Base-by-base conservation (phyloP, 2,113 vertebrate genomes). In the Urocolius indicus region DNA sequence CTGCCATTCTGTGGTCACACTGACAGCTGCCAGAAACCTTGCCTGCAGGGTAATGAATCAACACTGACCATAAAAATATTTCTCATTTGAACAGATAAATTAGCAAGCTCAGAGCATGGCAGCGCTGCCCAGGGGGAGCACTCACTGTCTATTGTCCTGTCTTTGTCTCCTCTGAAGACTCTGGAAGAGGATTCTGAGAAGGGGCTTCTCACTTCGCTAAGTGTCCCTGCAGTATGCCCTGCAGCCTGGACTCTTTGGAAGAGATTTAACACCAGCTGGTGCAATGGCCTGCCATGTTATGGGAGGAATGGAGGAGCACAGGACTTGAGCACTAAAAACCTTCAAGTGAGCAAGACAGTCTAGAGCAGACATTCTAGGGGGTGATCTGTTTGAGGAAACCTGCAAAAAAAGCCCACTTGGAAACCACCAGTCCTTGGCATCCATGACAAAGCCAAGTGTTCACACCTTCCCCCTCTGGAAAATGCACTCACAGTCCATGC, bases 321-420 rank as follows among this genome's bases (percentile, higher is more conserved):
- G 34, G 34, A 22, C 36, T n/a, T 41, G 27, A 26, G 54, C n/a
- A 2, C 17, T 36, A 74, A 72, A 79, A 32, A 36, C 51, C 29
- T 20, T 43, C 2, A 0, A 69, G 61, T 0, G 0, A 86, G 46
- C 19, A 52, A 46, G 51, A 30, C 49, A 65, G 22, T 4, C 46
- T 11, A 14, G 5, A 68, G 48, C 21, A 89, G 58, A 61, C 71
- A 43, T 0, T 0, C 34, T 1, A 0, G 4, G 19, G 17, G 26
- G 5, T 6, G 4, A 65, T 23, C 55, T 55, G 22, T 11, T 65
- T 41, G 62, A 76, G 19, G 48, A 68, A 74, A 63, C 6, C 16
- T 13, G 5, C 10, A 45, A 43, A 69, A 89, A 46, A 3, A 41
- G 38, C 3, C 16, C 4, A 0, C 59, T 66, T 2, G 0, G 8